phyloP scores from a whole-genome alignment of 2,797 vertebrate species.

The Scolopax bukidnonensis region DNA sequence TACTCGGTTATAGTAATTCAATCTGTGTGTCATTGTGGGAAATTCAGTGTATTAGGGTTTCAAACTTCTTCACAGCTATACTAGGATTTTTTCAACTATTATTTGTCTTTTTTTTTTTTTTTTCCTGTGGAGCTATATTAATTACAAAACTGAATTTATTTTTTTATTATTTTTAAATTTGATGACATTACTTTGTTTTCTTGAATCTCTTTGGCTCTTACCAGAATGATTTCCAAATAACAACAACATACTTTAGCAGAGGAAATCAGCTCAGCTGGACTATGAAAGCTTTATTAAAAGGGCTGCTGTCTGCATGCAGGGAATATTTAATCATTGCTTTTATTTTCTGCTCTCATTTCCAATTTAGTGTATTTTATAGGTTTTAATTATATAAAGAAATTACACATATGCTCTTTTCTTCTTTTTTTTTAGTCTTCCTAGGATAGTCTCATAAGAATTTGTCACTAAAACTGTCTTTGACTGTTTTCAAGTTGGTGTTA shows the following conservation, averaged over 20 bases:
- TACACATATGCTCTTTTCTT: background rate
- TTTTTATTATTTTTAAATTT: background rate
- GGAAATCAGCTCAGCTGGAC: background rate
- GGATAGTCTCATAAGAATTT: background rate
- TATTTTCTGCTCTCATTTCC: slow-evolving; percentile 17
- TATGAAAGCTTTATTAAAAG: background rate
- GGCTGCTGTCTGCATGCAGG: background rate
- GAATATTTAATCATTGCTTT: slow-evolving; percentile 2
- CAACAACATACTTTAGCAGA: background rate
- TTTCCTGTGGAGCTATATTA: background rate
- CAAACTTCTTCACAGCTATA: background rate
- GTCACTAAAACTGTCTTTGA: background rate
- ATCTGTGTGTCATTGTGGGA: background rate
- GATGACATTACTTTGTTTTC: background rate
- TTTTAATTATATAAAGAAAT: background rate
- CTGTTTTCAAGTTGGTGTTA: background rate
- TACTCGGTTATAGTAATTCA: background rate
- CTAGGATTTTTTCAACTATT: background rate
- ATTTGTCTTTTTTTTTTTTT: background rate
- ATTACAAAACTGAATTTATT: background rate
- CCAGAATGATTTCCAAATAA: background rate
- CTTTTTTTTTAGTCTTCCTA: background rate
- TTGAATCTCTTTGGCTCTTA: background rate
- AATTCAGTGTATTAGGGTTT: background rate
- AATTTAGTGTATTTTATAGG: background rate